A percentile compares a stretch with the other conserved stretches of the same genome.
These are phyloP conservation scores for Gonocerus acuteangulatus DNA, from an alignment of 2,888 invertebrate species.

Conservation along the genomic window DNA sequence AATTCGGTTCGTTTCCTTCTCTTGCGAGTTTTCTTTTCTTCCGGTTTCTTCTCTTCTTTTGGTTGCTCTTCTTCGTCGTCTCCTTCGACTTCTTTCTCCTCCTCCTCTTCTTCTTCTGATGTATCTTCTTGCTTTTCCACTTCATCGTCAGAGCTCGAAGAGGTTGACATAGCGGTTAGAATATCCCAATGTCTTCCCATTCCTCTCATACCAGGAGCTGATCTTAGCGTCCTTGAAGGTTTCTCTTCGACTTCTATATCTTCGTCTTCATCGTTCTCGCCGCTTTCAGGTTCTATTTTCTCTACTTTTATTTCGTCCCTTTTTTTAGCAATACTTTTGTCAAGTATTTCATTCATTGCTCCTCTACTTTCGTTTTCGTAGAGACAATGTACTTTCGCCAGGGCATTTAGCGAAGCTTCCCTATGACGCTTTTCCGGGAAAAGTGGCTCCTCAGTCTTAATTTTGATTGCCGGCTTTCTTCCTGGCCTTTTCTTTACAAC, in stretches of 20 bases:
- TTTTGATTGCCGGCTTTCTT: conserved; percentile 24
- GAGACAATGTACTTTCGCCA: conserved; percentile 82
- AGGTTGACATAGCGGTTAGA: conserved; percentile 57
- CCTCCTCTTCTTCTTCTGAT: conserved; percentile 36
- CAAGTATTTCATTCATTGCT: conserved; percentile 36
- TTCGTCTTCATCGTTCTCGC: conserved; percentile 38
- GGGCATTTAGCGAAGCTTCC: conserved; percentile 80
- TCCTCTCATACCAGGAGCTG: conserved; percentile 66
- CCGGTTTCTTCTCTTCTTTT: conserved; percentile 40
- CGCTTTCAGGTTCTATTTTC: conserved; percentile 37
- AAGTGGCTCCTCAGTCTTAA: conserved; percentile 31
- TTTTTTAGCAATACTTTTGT: conserved; percentile 27
- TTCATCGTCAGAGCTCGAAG: conserved; percentile 31
- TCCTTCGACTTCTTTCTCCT: conserved; percentile 32
- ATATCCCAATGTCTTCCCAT: conserved; percentile 80
- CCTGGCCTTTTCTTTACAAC: conserved; percentile 1
- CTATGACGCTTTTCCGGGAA: conserved; percentile 72
- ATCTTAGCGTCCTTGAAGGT: conserved; percentile 50
- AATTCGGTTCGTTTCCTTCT: conserved; percentile 53
- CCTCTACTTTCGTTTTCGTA: conserved; percentile 67
- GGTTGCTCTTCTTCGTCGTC: conserved; percentile 42
- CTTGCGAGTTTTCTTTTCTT: conserved; percentile 46
- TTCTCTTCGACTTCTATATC: conserved; percentile 39
- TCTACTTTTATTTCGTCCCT: conserved; percentile 32
- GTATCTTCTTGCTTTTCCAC: conserved; percentile 34